These are phyloP conservation scores for Rhagologus leucostigma DNA, from an alignment of 2,113 vertebrate species.

Conservation along the genomic window DNA sequence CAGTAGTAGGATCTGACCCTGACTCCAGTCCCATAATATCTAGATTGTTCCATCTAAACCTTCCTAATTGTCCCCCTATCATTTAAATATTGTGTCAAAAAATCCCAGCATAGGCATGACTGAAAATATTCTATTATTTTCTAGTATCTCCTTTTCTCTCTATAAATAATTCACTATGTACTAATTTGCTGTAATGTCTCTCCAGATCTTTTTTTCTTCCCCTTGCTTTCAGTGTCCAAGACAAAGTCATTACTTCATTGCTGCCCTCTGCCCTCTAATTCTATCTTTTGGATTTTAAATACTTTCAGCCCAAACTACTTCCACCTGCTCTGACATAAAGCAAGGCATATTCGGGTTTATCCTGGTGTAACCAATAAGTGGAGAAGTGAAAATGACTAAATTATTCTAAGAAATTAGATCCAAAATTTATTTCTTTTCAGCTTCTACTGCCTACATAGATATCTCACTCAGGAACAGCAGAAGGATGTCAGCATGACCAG, in stretches of 20 bases:
- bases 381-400: background rate
- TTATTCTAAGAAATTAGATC: background rate
- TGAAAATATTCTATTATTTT: background rate
- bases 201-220: background rate
- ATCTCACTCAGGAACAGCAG: background rate
- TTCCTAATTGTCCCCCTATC: background rate
- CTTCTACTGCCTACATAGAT: background rate
- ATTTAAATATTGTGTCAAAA: background rate
- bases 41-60: background rate
- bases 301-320: background rate
- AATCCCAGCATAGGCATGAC: background rate
- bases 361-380: background rate
- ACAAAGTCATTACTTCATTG: conserved; percentile 39
- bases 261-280: background rate
- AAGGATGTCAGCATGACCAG: background rate
- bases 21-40: background rate
- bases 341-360: background rate
- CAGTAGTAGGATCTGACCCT: background rate
- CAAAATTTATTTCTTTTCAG: background rate
- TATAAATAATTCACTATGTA: conserved; percentile 37
- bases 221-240: background rate
- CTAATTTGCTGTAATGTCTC: conserved; percentile 34
- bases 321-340: background rate
- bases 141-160: background rate
- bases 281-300: background rate